Evolutionary conservation across 2,113 vertebrate genomes (phyloP).

Genomic region (Axis porcinus): DNA sequence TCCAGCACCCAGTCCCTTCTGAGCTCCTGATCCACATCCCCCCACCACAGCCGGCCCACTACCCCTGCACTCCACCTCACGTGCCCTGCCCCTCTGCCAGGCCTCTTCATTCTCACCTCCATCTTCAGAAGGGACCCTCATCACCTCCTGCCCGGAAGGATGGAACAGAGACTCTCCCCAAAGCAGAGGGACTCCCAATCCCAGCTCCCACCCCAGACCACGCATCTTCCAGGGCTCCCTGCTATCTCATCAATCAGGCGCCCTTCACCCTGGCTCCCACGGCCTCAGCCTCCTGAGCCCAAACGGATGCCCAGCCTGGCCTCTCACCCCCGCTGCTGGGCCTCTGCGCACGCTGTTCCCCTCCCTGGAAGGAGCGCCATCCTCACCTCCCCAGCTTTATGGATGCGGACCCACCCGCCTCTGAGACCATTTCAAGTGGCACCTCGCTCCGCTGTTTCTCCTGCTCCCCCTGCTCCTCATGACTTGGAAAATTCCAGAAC

Average conservation of each 20-base stretch:
- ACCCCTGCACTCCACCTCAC: background rate
- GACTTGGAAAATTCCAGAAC: background rate
- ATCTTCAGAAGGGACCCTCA: background rate
- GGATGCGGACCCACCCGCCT: background rate
- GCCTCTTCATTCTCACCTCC: background rate
- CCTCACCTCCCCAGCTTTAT: accelerated
- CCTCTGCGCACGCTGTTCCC: accelerated
- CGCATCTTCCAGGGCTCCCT: background rate
- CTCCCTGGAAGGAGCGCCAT: accelerated
- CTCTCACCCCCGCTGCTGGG: background rate
- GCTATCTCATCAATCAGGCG: accelerated
- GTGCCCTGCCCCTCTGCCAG: background rate
- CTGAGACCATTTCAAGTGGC: background rate
- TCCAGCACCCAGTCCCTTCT: background rate
- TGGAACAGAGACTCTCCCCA: background rate
- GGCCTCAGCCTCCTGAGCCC: background rate
- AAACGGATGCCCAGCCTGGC: background rate
- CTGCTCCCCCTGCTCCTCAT: background rate
- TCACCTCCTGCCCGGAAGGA: background rate
- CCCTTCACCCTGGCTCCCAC: background rate
- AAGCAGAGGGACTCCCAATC: background rate
- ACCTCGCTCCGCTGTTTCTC: background rate
- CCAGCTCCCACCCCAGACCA: too few species aligned
- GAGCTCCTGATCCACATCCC: background rate
- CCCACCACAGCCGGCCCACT: accelerated